Percentiles rank a stretch among this genome's conserved stretches.
Conservation (phyloP, 2,888 invertebrate genomes). For the Erpobdella octoculata region DNA sequence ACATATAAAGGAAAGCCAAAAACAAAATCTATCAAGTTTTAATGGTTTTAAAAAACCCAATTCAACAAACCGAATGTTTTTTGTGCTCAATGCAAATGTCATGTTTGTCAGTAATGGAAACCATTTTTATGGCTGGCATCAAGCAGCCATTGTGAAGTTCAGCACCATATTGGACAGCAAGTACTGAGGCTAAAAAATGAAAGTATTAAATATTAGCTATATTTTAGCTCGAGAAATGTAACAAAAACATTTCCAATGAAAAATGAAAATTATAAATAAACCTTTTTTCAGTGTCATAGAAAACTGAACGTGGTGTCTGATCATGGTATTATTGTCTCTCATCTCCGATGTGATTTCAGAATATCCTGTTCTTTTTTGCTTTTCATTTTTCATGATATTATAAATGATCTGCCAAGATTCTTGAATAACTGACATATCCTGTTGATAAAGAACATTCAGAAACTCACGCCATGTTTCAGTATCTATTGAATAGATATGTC, state of each 20-base stretch:
- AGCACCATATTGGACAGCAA: constrained; percentile 42
- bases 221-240: no score
- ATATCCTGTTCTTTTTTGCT: background rate
- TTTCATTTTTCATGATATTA: background rate
- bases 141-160: constrained; percentile 40
- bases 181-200: constrained; percentile 25
- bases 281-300: constrained; percentile 8
- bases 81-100: constrained; percentile 47
- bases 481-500: background rate
- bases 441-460: background rate
- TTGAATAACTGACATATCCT: background rate
- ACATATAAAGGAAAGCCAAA: no score
- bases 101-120: constrained; percentile 42
- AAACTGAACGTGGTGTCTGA: constrained; percentile 23
- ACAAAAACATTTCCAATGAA: no score
- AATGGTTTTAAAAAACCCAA: no score
- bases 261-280: no score
- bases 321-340: background rate
- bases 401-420: background rate
- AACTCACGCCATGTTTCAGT: background rate
- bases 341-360: constrained; percentile 27
- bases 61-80: constrained; percentile 33
- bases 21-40: no score
- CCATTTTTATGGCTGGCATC: constrained; percentile 42
- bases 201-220: no score